Evolutionary conservation across 2,888 invertebrate species (phyloP), one percentile per base, ranked within the genome.

Genomic region (Tenthredo mesomela): DNA sequence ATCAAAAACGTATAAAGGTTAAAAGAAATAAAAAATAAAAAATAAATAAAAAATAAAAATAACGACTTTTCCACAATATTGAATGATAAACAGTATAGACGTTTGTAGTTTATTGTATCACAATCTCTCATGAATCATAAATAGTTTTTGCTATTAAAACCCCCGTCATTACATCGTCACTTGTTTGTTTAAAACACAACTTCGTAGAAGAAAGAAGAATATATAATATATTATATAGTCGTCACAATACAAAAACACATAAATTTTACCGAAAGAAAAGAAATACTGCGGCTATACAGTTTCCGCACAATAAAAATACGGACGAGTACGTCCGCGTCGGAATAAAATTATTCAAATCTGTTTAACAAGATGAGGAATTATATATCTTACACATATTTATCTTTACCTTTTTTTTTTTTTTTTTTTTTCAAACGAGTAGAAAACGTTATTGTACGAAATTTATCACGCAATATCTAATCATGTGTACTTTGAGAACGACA

Each of bases 51-150:
- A 40, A 21, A 10, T 2, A 43, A 4, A 10, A 4, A 33, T 2
- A 61, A 21, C 25, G 61, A 6, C 12, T 61, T 29, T 75, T 77
- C 9, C 33, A 50, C 50, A 54, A 29, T 50, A 54, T 77, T 33
- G 18, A 50, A 54, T 54, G 50, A 54, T 75, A 47, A 75, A 75
- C 37, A 10, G 7, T 21, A 21, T 21, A 21, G 75, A 15, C 75
- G 75, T n/a, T 2, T 21, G n/a, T 47, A 18, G 40, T 37, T 37
- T 37, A 37, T 37, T 37, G 12, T 37, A 2, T 6, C 25, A 73
- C 21, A 43, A 25, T 71, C n/a, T 71, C 71, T 71, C 37, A 73
- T 73, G 43, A 73, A 73, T 73, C 43, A 43, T 43, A 25, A 73
- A 73, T 40, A 25, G 6, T 21, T 43, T 21, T 25, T 10, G 47